Percentiles rank a stretch among this genome's conserved stretches.
Conservation (phyloP, 2,797 vertebrate species). For the Ibycter americanus region DNA sequence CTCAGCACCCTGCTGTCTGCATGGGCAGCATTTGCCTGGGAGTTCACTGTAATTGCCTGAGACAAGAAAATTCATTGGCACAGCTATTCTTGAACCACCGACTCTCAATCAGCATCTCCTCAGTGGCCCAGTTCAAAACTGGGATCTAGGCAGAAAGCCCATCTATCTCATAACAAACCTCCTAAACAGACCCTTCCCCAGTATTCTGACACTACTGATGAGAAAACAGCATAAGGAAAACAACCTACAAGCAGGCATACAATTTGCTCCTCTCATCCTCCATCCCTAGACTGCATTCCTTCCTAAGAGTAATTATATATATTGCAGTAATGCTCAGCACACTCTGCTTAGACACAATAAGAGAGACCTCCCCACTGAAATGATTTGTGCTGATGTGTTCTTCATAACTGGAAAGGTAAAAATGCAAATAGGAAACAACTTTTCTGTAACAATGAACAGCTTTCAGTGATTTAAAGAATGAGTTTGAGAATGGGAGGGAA, state of each 20-base stretch:
- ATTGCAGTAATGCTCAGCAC: background rate
- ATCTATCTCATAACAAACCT: background rate
- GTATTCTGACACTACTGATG: background rate
- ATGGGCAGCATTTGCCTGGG: background rate
- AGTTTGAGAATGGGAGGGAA: background rate
- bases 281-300: background rate
- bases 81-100: background rate
- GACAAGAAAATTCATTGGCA: background rate
- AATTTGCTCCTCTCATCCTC: background rate
- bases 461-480: background rate
- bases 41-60: background rate
- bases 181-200: background rate
- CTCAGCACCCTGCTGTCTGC: background rate
- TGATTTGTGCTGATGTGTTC: background rate
- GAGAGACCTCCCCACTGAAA: background rate
- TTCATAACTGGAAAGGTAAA: background rate
- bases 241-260: background rate
- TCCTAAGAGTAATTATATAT: background rate
- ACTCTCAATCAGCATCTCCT: accelerated
- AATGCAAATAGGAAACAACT: background rate
- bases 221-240: background rate
- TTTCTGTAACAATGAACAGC: background rate
- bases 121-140: background rate
- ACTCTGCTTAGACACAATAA: background rate
- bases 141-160: background rate